Conservation (phyloP, 2,797 vertebrate species). For the Periparus ater region DNA sequence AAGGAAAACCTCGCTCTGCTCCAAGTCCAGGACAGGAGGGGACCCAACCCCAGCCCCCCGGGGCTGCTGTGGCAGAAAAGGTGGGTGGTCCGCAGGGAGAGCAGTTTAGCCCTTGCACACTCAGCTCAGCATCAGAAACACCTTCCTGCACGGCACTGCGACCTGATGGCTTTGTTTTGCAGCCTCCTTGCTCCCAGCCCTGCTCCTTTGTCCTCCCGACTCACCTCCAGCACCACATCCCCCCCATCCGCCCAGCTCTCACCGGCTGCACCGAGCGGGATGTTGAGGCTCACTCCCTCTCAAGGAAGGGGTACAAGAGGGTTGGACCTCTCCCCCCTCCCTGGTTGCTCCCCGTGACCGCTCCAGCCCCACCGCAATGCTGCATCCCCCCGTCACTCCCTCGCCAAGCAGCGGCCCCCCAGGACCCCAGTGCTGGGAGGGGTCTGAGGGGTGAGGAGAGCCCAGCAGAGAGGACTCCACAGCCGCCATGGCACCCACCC, state of each 20-base stretch:
- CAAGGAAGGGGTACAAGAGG: not conserved
- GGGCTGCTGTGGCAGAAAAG: not conserved
- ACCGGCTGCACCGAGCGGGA: rapidly evolving
- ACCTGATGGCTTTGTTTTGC: conserved; percentile 20
- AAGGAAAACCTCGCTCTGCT: not conserved
- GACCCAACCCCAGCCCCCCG: rapidly evolving
- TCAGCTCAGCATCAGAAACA: not conserved
- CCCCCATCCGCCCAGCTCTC: not conserved
- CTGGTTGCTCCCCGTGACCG: rapidly evolving
- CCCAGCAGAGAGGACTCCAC: not conserved
- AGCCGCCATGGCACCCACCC: not conserved
- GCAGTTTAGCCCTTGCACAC: not conserved
- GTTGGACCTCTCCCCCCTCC: not conserved
- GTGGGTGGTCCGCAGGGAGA: not conserved
- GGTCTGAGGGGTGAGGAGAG: not conserved
- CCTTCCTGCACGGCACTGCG: not conserved
- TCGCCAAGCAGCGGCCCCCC: rapidly evolving
- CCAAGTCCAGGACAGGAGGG: not conserved
- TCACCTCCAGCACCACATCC: not conserved
- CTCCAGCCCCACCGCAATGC: not conserved
- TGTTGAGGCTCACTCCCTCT: not conserved
- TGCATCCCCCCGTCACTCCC: not conserved
- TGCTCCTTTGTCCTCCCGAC: not conserved
- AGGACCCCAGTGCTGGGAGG: rapidly evolving
- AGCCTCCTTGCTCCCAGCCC: not conserved